Percentiles rank a stretch among this genome's conserved stretches.
Conservation (phyloP, 2,113 vertebrate genomes). For the Scytalopus superciliaris region DNA sequence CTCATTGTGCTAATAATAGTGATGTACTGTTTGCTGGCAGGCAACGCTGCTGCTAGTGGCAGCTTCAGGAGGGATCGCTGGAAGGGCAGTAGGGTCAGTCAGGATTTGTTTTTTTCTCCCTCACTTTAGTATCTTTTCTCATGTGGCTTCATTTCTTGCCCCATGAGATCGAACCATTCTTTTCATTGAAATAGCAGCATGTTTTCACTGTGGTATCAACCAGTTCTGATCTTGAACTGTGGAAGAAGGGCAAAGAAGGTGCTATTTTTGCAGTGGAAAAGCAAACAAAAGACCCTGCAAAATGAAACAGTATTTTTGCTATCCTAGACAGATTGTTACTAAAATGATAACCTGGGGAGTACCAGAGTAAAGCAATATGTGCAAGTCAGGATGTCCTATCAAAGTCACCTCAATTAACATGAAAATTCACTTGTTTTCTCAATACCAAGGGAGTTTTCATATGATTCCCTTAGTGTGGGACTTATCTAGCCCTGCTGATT, state of each 20-base stretch:
- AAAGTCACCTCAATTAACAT: neutral
- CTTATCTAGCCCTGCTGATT: neutral
- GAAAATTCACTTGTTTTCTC: neutral
- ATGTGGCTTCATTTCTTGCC: neutral
- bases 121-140: neutral
- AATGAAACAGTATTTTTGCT: neutral
- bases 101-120: neutral
- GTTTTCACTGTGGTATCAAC: neutral
- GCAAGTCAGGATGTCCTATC: neutral
- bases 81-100: neutral
- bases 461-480: neutral
- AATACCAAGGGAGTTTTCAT: neutral
- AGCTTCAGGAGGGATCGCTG: neutral
- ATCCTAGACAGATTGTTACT: neutral
- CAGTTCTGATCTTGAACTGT: neutral
- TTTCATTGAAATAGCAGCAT: neutral
- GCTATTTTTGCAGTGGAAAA: neutral
- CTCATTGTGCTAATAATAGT: neutral
- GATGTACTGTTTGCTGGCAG: neutral
- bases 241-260: neutral
- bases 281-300: rapidly evolving
- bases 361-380: neutral
- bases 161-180: neutral
- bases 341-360: neutral
- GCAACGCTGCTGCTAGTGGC: neutral